These are phyloP conservation scores for Halcyon senegalensis DNA, from an alignment of 2,113 vertebrate species.

Conservation along the genomic window DNA sequence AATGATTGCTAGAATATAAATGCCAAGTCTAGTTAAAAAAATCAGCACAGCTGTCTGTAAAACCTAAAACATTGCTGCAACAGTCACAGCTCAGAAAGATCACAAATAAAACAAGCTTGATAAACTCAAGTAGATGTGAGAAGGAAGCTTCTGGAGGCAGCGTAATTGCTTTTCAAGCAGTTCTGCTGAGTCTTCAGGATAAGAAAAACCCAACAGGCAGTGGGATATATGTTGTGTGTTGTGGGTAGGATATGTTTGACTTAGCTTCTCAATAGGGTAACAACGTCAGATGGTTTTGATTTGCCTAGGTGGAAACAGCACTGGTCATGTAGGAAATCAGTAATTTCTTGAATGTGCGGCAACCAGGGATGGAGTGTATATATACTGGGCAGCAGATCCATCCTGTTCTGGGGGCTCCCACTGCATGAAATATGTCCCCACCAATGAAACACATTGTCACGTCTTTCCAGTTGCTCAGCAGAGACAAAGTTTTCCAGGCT, in stretches of 20 bases:
- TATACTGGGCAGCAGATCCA: neutral
- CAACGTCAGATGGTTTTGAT: neutral
- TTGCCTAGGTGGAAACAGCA: neutral
- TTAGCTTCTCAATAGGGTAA: neutral
- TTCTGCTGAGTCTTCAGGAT: neutral
- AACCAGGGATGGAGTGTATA: neutral
- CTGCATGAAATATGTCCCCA: neutral
- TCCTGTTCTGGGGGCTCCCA: neutral
- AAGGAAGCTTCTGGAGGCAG: neutral
- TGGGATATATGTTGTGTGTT: neutral
- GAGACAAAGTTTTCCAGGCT: neutral
- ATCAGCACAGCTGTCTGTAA: neutral
- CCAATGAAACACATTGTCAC: neutral
- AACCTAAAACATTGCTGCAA: neutral
- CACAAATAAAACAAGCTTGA: neutral
- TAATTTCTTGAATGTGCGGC: neutral
- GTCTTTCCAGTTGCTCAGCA: neutral
- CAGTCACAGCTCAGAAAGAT: neutral
- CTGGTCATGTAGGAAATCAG: neutral
- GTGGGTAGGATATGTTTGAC: neutral
- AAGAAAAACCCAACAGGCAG: neutral
- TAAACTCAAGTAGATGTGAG: conserved; percentile 1
- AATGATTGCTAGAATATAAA: neutral
- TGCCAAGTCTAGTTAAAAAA: neutral
- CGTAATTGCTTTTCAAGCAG: neutral